Evolutionary conservation across 2,888 invertebrate genomes (phyloP).

Genomic region (Pegoplata infirma): DNA sequence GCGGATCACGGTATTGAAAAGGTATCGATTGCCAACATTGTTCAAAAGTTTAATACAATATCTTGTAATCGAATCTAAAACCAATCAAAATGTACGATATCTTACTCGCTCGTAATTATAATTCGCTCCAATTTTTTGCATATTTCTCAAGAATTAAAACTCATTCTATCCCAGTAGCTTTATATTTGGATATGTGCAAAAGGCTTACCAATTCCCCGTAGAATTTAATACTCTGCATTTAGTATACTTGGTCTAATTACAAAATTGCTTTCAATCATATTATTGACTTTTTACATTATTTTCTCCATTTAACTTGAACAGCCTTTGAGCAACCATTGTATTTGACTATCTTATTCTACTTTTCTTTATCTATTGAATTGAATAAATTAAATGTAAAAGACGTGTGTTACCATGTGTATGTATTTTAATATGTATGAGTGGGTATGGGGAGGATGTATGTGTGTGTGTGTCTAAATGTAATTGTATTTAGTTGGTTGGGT

Average conservation of each 20-base stretch:
- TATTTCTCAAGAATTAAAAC: too few relatives aligned
- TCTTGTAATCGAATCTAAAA: too few relatives aligned
- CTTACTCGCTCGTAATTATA: too few relatives aligned
- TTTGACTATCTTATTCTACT: neutral
- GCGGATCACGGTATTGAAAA: too few relatives aligned
- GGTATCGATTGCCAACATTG: too few relatives aligned
- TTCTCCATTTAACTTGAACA: slow-evolving; percentile 9
- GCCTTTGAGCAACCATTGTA: neutral
- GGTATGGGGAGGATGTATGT: neutral
- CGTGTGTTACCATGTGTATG: slow-evolving; percentile 28
- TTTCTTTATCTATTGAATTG: slow-evolving; percentile 18
- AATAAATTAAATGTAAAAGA: slow-evolving; percentile 52
- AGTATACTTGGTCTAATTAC: slow-evolving; percentile 33
- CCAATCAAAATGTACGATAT: too few relatives aligned
- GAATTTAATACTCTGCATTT: too few relatives aligned
- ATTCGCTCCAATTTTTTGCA: too few relatives aligned
- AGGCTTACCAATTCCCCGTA: too few relatives aligned
- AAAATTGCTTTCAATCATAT: slow-evolving; percentile 37
- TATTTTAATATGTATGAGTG: slow-evolving; percentile 1
- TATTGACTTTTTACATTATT: slow-evolving; percentile 10
- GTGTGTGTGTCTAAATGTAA: neutral
- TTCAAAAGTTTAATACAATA: too few relatives aligned
- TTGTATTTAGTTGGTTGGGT: neutral
- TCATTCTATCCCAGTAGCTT: too few relatives aligned
- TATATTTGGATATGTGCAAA: too few relatives aligned